A percentile compares a stretch with the other conserved stretches of the same genome.
phyloP scores from a whole-genome alignment of 2,888 invertebrate genomes.

The Eupithecia exiguata region DNA sequence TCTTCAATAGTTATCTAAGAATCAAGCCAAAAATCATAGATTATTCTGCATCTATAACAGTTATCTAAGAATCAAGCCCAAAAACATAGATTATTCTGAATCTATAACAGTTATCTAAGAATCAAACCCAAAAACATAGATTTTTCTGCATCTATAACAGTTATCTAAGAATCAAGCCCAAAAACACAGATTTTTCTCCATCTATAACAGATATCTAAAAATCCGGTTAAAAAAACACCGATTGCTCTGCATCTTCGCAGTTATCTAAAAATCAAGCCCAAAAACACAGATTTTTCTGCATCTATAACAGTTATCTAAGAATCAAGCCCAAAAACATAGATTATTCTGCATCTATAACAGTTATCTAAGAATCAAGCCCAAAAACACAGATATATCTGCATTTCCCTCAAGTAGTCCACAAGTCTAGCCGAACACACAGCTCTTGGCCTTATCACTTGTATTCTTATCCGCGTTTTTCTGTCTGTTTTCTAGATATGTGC shows the following conservation, averaged over 20 bases:
- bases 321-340: background rate
- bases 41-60: background rate
- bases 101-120: background rate
- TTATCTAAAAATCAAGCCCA: background rate
- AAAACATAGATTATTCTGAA: background rate
- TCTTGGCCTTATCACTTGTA: constrained; percentile 47
- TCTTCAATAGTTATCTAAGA: background rate
- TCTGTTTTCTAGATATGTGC: constrained; percentile 60
- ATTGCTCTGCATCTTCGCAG: background rate
- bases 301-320: background rate
- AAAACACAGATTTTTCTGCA: background rate
- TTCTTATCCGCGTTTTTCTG: constrained; percentile 51
- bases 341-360: background rate
- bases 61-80: background rate
- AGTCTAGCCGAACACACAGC: constrained; percentile 51
- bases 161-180: too few relatives aligned
- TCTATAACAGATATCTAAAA: background rate
- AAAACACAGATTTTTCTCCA: background rate
- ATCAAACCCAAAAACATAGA: background rate
- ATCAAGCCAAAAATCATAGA: background rate
- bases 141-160: background rate
- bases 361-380: background rate
- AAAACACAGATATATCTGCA: constrained; percentile 1
- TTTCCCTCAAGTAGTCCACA: background rate
- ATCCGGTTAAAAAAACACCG: background rate